Conservation (phyloP, 2,113 vertebrate species). For the Stomatorhinus ivindoensis region DNA sequence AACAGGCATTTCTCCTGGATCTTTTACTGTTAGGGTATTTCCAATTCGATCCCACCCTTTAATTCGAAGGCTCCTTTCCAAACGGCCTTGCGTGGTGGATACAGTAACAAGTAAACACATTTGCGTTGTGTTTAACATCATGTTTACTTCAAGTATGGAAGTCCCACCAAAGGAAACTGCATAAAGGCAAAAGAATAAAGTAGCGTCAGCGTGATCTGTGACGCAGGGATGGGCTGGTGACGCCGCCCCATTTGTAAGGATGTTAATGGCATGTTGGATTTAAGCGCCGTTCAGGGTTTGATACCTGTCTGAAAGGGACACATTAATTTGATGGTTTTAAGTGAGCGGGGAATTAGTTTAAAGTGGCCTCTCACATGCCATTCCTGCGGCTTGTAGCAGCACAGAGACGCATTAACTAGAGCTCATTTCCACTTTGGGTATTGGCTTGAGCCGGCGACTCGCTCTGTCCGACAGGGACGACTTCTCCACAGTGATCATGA, state of each 20-base stretch:
- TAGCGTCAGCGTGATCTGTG: not conserved
- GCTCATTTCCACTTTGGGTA: not conserved
- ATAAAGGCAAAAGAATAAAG: not conserved
- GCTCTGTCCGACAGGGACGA: not conserved
- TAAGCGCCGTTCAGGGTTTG: not conserved
- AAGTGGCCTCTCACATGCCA: not conserved
- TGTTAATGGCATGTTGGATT: not conserved
- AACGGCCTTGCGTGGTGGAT: not conserved
- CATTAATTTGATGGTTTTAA: conserved; percentile 6
- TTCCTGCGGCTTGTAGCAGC: not conserved
- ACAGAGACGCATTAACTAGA: not conserved
- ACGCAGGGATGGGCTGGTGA: not conserved
- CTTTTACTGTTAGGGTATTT: not conserved
- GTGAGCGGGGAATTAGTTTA: not conserved
- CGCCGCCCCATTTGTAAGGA: no score
- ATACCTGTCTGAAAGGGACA: not conserved
- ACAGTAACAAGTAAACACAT: not conserved
- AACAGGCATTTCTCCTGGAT: not conserved
- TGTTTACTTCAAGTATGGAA: not conserved
- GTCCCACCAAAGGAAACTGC: not conserved
- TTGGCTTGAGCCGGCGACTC: not conserved
- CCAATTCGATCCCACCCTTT: not conserved
- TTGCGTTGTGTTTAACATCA: not conserved
- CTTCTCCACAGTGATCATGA: not conserved
- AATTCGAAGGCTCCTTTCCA: not conserved